These are phyloP conservation scores for Discoglossus pictus DNA, from an alignment of 2,797 vertebrate species.

Conservation along the genomic window DNA sequence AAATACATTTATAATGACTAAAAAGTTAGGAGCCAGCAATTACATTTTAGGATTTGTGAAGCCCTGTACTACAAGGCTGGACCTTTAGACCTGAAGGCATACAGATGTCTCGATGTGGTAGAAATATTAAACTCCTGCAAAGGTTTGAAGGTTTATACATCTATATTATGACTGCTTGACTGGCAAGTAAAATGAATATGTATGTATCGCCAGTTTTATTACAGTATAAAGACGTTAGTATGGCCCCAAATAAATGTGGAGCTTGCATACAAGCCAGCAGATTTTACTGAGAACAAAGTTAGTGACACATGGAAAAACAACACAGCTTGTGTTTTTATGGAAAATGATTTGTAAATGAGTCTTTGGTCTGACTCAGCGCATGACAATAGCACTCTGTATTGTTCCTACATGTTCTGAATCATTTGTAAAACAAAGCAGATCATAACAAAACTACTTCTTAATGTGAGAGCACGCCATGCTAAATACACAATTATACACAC, in stretches of 20 bases:
- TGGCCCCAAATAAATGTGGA: neutral
- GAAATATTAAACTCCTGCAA: too few relatives aligned
- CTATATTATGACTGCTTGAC: too few relatives aligned
- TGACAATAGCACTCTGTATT: neutral
- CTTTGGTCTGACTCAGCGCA: neutral
- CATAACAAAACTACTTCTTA: neutral
- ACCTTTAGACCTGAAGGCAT: too few relatives aligned
- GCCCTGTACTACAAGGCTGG: too few relatives aligned
- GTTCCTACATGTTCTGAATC: slow-evolving; percentile 8
- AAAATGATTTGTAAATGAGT: slow-evolving; percentile 10
- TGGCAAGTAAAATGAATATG: too few relatives aligned
- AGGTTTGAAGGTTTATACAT: too few relatives aligned
- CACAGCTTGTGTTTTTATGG: neutral
- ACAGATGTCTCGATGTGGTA: too few relatives aligned
- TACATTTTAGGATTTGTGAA: too few relatives aligned
- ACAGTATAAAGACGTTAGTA: neutral
- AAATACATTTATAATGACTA: too few relatives aligned
- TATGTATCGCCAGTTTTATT: too few relatives aligned
- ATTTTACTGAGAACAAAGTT: neutral
- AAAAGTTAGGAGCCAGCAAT: too few relatives aligned
- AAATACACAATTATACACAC: neutral
- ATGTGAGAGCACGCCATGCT: neutral
- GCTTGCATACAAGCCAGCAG: neutral
- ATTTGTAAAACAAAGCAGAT: slow-evolving; percentile 3
- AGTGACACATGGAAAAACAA: neutral